These are phyloP conservation scores for Pterois miles DNA, from an alignment of 2,797 vertebrate species.

Conservation along the genomic window DNA sequence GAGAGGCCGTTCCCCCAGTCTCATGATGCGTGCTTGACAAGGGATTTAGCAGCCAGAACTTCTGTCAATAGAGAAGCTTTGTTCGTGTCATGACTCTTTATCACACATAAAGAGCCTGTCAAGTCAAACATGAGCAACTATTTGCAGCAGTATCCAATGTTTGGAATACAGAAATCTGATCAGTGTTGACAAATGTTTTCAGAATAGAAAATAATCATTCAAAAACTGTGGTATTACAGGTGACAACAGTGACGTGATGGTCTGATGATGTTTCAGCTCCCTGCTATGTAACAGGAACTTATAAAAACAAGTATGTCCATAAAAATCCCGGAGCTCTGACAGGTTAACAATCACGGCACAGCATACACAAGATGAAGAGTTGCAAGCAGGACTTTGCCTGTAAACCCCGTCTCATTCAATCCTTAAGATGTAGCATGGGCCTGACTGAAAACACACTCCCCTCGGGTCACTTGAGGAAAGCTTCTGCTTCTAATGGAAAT, in stretches of 20 bases:
- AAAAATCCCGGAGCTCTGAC: conserved; percentile 18
- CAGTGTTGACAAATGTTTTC: neutral
- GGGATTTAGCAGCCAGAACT: conserved; percentile 40
- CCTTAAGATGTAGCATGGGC: conserved; percentile 6
- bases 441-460: conserved; percentile 14
- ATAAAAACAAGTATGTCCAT: conserved; percentile 27
- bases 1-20: conserved; percentile 4
- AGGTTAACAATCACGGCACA: conserved; percentile 24
- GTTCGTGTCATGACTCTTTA: conserved; percentile 8
- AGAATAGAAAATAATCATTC: neutral
- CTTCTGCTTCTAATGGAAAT: neutral
- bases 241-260: neutral
- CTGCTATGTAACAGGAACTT: conserved; percentile 15
- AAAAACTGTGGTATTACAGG: neutral
- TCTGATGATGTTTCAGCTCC: conserved; percentile 18
- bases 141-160: neutral
- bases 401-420: conserved; percentile 18
- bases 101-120: conserved; percentile 7
- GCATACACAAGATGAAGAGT: conserved; percentile 20
- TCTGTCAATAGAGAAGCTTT: conserved; percentile 41
- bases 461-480: conserved; percentile 22
- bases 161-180: conserved; percentile 14
- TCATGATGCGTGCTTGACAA: conserved; percentile 36
- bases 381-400: conserved; percentile 7
- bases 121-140: conserved; percentile 1